Base-by-base conservation (phyloP, 53 echinoderm and acorn worm species). In the Actinopyga echinites region DNA sequence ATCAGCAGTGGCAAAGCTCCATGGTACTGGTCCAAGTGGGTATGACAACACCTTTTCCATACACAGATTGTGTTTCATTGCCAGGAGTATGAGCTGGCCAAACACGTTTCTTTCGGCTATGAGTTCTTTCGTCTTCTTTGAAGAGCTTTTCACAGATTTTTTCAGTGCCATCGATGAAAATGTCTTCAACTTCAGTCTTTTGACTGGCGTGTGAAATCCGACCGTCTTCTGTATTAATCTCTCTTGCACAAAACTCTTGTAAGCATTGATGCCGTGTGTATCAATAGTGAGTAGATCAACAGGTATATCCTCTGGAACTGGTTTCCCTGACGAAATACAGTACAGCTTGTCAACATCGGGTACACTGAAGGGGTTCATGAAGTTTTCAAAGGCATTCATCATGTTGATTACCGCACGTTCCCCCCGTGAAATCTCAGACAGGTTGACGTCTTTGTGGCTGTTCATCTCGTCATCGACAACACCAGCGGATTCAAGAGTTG, bases 331-430 rank as follows among this genome's bases (percentile, higher is more conserved):
- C n/a, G n/a, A n/a, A n/a, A n/a, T n/a, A n/a, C n/a, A n/a, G 66
- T 65, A 82, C 20, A 90, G 74, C 45, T 73, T 40, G 31, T 57
- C 79, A 64, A 53, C 60, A 43, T 80, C 63, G 20, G 79, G 80
- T 60, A 74, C 83, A 74, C 53, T 75, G 75, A 90, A 90, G 22
- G 90, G 90, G 38, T 90, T 90, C 24, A 82, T 64, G 77, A 90
- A 86, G 35, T 82, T 62, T 23, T 40, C 43, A 28, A 90, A 55
- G 33, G 90, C 86, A 24, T 38, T 57, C 74, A 86, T 69, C 42
- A 85, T 57, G 26, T 80, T 80, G 30, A 68, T 26, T 13, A 79
- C 80, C 57, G 66, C 85, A 53, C 67, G 56, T 66, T 89, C 81
- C 42, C 80, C 69, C 57, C 49, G 62, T 60, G 56, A n/a, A 57